Percentiles rank a stretch among this genome's conserved stretches.
phyloP scores from a whole-genome alignment of 2,113 vertebrate genomes.

The Platichthys flesus region DNA sequence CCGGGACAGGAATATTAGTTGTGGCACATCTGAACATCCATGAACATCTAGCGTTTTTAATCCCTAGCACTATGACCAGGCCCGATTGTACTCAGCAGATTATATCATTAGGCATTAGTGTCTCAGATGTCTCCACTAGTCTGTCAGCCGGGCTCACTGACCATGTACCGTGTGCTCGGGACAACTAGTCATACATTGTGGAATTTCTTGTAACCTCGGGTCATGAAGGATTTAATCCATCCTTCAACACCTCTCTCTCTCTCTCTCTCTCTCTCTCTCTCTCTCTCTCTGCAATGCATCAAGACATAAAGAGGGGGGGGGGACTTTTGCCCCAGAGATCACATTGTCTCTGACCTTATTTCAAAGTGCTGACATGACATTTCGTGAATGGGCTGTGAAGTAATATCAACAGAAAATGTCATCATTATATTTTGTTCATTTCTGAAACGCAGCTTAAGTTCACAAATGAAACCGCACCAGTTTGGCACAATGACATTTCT shows the following conservation, averaged over 20 bases:
- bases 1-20: slow-evolving; percentile 62
- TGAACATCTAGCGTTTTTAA: slow-evolving; percentile 52
- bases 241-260: no score
- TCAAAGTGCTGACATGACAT: no score
- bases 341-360: no score
- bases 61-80: slow-evolving; percentile 38
- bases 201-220: no score
- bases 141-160: neutral
- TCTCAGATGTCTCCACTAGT: slow-evolving; percentile 31
- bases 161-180: no score
- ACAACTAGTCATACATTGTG: no score
- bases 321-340: no score
- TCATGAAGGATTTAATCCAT: no score
- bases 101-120: slow-evolving; percentile 64
- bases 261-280: no score
- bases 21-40: slow-evolving; percentile 48
- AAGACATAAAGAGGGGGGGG: no score
- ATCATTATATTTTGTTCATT: slow-evolving; percentile 16
- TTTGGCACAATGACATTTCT: no score
- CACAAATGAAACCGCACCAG: neutral
- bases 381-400: slow-evolving; percentile 7
- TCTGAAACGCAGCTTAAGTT: neutral
- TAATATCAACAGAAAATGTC: slow-evolving; percentile 29
- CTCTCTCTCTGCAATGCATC: no score
- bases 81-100: slow-evolving; percentile 67